phyloP scores from a whole-genome alignment of 2,113 vertebrate species.

The Nestor notabilis region DNA sequence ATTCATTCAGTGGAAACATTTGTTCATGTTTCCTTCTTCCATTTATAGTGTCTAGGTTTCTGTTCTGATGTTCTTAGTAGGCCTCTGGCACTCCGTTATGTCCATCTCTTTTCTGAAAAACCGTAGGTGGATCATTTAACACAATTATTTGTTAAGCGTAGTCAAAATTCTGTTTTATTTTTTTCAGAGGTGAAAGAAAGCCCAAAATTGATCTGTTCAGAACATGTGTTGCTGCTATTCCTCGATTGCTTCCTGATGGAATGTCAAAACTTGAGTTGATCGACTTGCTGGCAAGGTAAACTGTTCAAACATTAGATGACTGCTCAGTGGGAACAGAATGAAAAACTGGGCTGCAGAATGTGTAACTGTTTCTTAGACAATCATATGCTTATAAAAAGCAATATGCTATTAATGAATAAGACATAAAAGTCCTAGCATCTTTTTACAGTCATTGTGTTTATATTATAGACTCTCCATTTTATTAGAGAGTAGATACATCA shows the following conservation, averaged over 20 bases:
- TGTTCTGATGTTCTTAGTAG: neutral
- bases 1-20: neutral
- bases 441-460: neutral
- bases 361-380: neutral
- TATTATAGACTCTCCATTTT: neutral
- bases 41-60: neutral
- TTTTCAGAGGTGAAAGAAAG: conserved; percentile 93
- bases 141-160: neutral
- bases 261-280: conserved; percentile 98
- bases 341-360: neutral
- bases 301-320: neutral
- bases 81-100: neutral
- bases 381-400: neutral
- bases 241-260: conserved; percentile 94
- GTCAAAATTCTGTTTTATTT: conserved; percentile 30
- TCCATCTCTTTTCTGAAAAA: neutral
- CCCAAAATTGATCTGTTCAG: conserved; percentile 98
- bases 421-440: neutral
- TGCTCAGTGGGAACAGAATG: neutral
- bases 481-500: neutral
- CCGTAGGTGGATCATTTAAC: neutral
- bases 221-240: conserved; percentile 96
- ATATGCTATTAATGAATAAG: neutral
- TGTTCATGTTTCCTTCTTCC: neutral
- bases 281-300: conserved; percentile 92